Conservation (phyloP, 1,140 invertebrate species). For the Drosophila santomea region DNA sequence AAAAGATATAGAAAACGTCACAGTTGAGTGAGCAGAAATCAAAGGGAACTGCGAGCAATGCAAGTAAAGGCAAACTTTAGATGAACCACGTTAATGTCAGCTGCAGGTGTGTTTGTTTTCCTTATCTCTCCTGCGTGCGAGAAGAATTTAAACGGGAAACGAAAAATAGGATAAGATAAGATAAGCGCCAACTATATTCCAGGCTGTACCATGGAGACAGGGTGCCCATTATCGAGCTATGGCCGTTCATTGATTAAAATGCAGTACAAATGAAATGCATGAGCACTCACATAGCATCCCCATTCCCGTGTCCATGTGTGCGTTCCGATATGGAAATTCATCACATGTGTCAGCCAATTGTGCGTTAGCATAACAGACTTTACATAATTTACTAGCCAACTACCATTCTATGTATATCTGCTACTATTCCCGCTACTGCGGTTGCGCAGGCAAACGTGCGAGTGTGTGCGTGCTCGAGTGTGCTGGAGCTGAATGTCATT, state of each 20-base stretch:
- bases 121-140: constrained; percentile 3
- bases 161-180: constrained; percentile 16
- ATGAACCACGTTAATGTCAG: constrained; percentile 8
- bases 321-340: neutral
- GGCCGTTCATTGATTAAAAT: constrained; percentile 42
- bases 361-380: constrained; percentile 20
- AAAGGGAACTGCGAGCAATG: constrained; percentile 5
- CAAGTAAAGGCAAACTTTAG: neutral
- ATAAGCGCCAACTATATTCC: constrained; percentile 9
- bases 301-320: neutral
- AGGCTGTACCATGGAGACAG: constrained; percentile 7
- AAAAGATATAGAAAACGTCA: constrained; percentile 67
- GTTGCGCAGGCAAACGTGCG: constrained; percentile 53
- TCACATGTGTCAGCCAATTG: constrained; percentile 14
- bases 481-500: constrained; percentile 28
- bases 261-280: constrained; percentile 9
- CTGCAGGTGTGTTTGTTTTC: constrained; percentile 37
- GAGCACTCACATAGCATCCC: constrained; percentile 4
- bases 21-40: constrained; percentile 55
- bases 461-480: constrained; percentile 19
- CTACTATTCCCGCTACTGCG: constrained; percentile 59
- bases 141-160: constrained; percentile 12
- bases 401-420: constrained; percentile 54
- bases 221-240: neutral
- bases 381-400: constrained; percentile 40